Conservation (phyloP, 2,113 vertebrate species). For the Oreocharis arfaki region DNA sequence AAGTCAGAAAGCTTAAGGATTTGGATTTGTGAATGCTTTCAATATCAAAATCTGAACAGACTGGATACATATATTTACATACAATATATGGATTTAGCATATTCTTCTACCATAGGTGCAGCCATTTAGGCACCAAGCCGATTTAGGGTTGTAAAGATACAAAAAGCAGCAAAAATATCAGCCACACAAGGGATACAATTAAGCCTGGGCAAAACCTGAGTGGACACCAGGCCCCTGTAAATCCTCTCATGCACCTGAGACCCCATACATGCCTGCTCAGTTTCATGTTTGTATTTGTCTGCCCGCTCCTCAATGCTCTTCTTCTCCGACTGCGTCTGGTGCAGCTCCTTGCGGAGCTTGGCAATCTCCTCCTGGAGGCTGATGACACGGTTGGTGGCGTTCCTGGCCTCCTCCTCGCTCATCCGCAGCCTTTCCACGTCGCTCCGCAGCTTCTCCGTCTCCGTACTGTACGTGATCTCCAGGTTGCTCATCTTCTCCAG, state of each 20-base stretch:
- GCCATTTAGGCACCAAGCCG: neutral
- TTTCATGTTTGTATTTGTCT: slow-evolving; percentile 86
- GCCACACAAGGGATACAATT: neutral
- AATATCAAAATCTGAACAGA: neutral
- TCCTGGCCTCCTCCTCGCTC: slow-evolving; percentile 88
- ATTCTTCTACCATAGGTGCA: neutral
- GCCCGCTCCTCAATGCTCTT: slow-evolving; percentile 89
- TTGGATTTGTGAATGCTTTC: neutral
- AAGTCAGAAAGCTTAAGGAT: neutral
- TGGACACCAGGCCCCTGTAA: neutral
- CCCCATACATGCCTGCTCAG: slow-evolving; percentile 78
- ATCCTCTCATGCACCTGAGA: neutral
- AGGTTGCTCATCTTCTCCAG: slow-evolving; percentile 80
- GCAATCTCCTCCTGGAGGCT: slow-evolving; percentile 89
- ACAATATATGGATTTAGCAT: neutral
- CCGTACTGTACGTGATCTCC: slow-evolving; percentile 76
- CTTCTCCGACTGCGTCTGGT: slow-evolving; percentile 86
- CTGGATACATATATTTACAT: neutral
- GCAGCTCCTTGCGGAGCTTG: slow-evolving; percentile 85
- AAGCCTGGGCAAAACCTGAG: neutral
- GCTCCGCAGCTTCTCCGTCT: slow-evolving; percentile 83
- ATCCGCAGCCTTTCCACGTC: slow-evolving; percentile 84
- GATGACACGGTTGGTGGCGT: slow-evolving; percentile 78
- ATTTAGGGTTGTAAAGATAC: neutral
- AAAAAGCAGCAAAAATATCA: neutral